phyloP scores from a whole-genome alignment of 2,888 invertebrate species.

The Campopleginae sp. region DNA sequence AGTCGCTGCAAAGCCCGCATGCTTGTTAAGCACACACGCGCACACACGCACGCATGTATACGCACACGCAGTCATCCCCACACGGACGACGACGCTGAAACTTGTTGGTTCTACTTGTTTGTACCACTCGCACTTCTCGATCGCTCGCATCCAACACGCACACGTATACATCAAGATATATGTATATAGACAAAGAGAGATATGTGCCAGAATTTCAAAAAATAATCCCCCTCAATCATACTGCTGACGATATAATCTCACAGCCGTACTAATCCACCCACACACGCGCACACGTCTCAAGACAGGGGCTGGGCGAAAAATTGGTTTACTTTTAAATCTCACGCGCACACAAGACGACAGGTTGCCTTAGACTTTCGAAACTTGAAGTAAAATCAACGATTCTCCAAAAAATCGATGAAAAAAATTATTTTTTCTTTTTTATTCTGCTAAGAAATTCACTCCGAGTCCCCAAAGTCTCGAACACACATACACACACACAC shows the following conservation, averaged over 20 bases:
- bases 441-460: constrained; percentile 36
- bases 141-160: constrained; percentile 60
- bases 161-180: constrained; percentile 18
- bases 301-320: constrained; percentile 58
- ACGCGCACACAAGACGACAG: constrained; percentile 65
- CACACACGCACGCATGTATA: constrained; percentile 19
- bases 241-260: constrained; percentile 24
- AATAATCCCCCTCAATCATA: constrained; percentile 40
- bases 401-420: background rate
- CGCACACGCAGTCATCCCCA: constrained; percentile 33
- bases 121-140: constrained; percentile 55
- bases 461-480: constrained; percentile 66
- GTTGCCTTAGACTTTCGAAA: constrained; percentile 40
- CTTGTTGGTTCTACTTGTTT: constrained; percentile 21
- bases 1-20: constrained; percentile 84
- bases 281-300: constrained; percentile 55
- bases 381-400: constrained; percentile 30
- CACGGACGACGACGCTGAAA: constrained; percentile 42
- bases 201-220: constrained; percentile 40
- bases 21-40: constrained; percentile 83
- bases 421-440: background rate
- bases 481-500: constrained; percentile 67
- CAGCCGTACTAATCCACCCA: constrained; percentile 29
- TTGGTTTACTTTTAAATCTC: constrained; percentile 40
- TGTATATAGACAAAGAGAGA: background rate